These are phyloP conservation scores for Rhamnusium bicolor DNA, from an alignment of 2,888 invertebrate genomes.

Conservation along the genomic window DNA sequence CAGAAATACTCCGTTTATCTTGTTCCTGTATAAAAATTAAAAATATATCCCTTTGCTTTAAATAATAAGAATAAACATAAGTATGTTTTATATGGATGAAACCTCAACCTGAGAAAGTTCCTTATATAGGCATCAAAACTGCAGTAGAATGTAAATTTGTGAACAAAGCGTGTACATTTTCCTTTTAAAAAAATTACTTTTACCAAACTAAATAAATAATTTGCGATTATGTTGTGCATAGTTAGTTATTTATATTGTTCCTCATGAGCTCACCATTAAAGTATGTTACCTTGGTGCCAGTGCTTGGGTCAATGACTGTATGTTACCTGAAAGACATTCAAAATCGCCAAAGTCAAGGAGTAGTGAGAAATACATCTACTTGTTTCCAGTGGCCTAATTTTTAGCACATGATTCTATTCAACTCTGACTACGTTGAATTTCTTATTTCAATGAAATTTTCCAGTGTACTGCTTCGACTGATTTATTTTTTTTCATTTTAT, in stretches of 20 bases:
- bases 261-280: conserved; percentile 9
- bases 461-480: neutral
- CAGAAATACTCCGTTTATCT: too few species aligned
- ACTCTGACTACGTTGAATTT: neutral
- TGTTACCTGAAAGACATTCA: conserved; percentile 56
- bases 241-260: neutral
- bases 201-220: neutral
- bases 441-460: neutral
- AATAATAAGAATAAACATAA: too few species aligned
- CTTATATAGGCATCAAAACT: too few species aligned
- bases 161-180: too few species aligned
- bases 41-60: too few species aligned
- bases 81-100: too few species aligned
- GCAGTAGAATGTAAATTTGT: too few species aligned
- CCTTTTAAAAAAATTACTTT: neutral
- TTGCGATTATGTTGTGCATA: neutral
- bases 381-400: conserved; percentile 45
- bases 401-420: neutral
- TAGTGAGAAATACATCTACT: conserved; percentile 30
- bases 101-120: too few species aligned
- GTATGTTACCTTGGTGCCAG: conserved; percentile 11
- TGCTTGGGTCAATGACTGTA: conserved; percentile 50
- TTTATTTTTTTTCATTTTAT: neutral
- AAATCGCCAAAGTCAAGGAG: conserved; percentile 51
- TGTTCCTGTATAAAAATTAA: too few species aligned